Evolutionary conservation across 2,888 invertebrate species (phyloP).

Genomic region (Limnephilus rhombicus): DNA sequence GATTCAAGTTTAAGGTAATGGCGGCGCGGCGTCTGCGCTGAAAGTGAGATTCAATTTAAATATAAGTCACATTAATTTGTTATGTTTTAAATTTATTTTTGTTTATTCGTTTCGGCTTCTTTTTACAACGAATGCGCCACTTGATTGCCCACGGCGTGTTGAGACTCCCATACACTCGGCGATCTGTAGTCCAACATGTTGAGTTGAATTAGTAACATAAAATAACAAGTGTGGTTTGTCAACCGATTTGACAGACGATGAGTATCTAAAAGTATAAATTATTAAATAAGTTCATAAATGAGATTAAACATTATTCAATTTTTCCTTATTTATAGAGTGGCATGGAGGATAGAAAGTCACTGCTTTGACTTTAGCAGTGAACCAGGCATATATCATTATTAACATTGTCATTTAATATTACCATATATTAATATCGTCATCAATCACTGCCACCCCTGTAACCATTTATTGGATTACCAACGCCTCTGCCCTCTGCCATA

Average conservation of each 20-base stretch:
- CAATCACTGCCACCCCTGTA: too few species aligned
- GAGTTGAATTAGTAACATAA: neutral
- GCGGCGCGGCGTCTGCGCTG: slow-evolving; percentile 43
- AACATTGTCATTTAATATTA: too few species aligned
- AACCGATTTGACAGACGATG: neutral
- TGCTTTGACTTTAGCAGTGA: too few species aligned
- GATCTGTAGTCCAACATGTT: neutral
- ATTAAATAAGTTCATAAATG: neutral
- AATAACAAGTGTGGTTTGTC: neutral
- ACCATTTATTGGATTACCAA: too few species aligned
- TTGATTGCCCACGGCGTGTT: slow-evolving; percentile 13
- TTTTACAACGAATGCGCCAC: slow-evolving; percentile 50
- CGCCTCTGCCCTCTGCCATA: too few species aligned
- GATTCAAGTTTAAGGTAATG: neutral
- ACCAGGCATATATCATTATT: too few species aligned
- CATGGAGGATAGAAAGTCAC: too few species aligned
- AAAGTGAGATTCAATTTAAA: slow-evolving; percentile 64
- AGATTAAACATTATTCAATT: too few species aligned
- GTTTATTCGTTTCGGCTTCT: slow-evolving; percentile 60
- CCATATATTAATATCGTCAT: too few species aligned
- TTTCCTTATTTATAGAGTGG: too few species aligned
- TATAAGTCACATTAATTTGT: slow-evolving; percentile 63
- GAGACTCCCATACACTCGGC: neutral
- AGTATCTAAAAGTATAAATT: neutral
- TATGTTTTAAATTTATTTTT: slow-evolving; percentile 64